phyloP scores from a whole-genome alignment of 2,797 vertebrate species.

The Betta splendens region DNA sequence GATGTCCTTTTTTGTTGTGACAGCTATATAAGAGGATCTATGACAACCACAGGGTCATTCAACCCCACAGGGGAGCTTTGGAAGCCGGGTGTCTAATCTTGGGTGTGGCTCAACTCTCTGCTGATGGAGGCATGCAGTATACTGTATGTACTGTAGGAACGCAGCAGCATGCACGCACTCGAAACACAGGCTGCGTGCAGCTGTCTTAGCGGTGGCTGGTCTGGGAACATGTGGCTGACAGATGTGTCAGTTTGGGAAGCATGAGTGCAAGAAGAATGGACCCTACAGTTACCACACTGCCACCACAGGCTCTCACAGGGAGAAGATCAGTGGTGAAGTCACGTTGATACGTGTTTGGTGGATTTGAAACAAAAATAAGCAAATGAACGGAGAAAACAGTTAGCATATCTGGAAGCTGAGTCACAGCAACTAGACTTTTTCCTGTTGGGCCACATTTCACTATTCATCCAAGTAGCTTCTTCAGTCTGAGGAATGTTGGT shows the following conservation, averaged over 20 bases:
- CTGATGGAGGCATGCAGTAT: conserved; percentile 26
- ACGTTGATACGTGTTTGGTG: conserved; percentile 13
- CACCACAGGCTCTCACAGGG: conserved; percentile 29
- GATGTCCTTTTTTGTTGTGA: conserved; percentile 41
- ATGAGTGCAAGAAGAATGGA: conserved; percentile 41
- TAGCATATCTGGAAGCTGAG: too few species aligned
- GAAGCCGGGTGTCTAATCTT: conserved; percentile 3
- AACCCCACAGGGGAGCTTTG: conserved; percentile 38
- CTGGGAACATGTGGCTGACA: conserved; percentile 71
- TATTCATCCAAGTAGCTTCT: too few species aligned
- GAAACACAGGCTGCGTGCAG: conserved; percentile 41
- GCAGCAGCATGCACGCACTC: conserved; percentile 14
- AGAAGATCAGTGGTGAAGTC: conserved; percentile 22
- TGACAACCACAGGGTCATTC: conserved; percentile 34
- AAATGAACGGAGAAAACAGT: not conserved
- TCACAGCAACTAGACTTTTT: too few species aligned
- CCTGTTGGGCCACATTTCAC: too few species aligned
- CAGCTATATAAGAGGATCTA: conserved; percentile 35
- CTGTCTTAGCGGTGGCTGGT: conserved; percentile 32
- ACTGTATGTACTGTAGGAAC: too few species aligned
- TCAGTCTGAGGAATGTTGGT: too few species aligned
- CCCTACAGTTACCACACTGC: not conserved
- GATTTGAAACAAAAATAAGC: conserved; percentile 6
- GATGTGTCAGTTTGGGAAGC: conserved; percentile 53
- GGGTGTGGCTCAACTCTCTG: conserved; percentile 44